Evolutionary conservation across 2,113 vertebrate species (phyloP).

Genomic region (Corynorhinus townsendii): DNA sequence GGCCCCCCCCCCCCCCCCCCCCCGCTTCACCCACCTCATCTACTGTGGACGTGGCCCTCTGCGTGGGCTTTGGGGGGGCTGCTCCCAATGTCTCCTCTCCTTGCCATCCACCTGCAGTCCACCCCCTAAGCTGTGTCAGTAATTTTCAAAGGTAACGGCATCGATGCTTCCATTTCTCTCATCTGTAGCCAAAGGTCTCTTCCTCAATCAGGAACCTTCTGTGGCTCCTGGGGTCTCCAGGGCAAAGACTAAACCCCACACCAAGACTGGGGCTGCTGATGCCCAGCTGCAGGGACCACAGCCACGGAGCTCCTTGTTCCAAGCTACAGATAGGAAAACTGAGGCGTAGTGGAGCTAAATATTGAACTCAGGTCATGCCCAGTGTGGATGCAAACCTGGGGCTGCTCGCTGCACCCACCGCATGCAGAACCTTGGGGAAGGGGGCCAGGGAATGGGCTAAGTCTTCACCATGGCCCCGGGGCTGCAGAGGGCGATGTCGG

Average conservation of each 20-base stretch:
- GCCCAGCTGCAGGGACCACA: accelerated
- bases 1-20: background rate
- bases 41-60: accelerated
- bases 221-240: background rate
- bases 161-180: background rate
- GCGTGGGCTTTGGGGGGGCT: background rate
- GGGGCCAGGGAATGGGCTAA: accelerated
- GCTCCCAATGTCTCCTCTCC: accelerated
- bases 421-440: background rate
- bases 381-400: accelerated
- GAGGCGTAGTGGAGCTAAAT: background rate
- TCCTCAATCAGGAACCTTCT: background rate
- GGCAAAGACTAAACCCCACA: background rate
- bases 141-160: background rate
- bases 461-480: no score
- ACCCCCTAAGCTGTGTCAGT: accelerated
- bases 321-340: accelerated
- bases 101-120: accelerated
- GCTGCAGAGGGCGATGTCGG: background rate
- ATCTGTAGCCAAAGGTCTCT: background rate
- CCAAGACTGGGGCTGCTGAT: background rate
- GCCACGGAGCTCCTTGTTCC: accelerated
- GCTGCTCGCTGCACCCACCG: background rate
- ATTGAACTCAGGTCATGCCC: accelerated
- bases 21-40: background rate